These are phyloP conservation scores for Lysiphlebus fabarum DNA, from an alignment of 1,140 invertebrate genomes.

Conservation along the genomic window DNA sequence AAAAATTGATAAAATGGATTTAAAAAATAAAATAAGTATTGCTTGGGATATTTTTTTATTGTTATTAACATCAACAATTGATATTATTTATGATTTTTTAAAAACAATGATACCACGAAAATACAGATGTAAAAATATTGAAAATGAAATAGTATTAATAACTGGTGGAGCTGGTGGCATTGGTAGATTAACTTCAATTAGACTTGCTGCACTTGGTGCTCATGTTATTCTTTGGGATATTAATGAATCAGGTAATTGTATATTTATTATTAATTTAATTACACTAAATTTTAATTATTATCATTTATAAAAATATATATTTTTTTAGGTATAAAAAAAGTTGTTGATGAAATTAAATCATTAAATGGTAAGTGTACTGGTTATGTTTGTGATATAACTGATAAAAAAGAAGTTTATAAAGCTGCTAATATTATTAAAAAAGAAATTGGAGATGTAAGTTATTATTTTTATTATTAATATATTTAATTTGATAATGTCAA, in stretches of 20 bases:
- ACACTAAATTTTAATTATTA: no score
- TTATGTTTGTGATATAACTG: constrained; percentile 78
- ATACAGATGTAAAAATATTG: constrained; percentile 59
- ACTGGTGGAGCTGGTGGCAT: constrained; percentile 89
- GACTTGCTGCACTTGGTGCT: constrained; percentile 76
- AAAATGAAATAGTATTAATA: constrained; percentile 75
- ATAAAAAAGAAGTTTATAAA: constrained; percentile 77
- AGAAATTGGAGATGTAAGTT: constrained; percentile 79
- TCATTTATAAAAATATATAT: background rate
- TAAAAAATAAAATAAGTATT: constrained; percentile 25
- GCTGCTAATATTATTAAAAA: constrained; percentile 74
- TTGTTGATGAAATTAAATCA: constrained; percentile 68
- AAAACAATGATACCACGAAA: constrained; percentile 52
- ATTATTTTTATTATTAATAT: no score
- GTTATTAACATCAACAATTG: constrained; percentile 37
- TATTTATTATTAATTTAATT: no score
- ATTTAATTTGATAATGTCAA: no score
- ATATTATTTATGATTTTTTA: constrained; percentile 44
- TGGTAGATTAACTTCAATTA: constrained; percentile 76
- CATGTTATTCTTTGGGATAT: constrained; percentile 88
- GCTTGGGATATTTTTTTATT: constrained; percentile 41
- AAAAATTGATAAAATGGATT: constrained; percentile 36
- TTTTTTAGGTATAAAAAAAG: constrained; percentile 71
- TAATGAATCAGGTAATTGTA: constrained; percentile 76
- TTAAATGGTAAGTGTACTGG: constrained; percentile 69